Conservation (phyloP, 2,113 vertebrate species). For the Macrotis lagotis region DNA sequence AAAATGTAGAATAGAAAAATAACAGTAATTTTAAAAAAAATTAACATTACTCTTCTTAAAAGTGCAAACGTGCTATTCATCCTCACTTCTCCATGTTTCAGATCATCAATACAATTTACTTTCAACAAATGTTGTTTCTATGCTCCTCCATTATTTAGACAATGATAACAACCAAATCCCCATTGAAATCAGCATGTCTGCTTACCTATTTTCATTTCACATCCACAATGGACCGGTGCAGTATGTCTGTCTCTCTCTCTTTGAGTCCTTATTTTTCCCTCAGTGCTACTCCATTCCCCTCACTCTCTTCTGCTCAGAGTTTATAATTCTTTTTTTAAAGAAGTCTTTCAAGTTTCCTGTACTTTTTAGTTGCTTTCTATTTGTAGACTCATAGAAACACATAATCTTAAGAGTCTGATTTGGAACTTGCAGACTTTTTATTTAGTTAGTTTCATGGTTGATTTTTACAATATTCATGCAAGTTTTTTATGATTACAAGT, state of each 20-base stretch:
- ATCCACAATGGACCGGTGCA: not conserved
- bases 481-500: not conserved
- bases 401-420: not conserved
- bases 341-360: not conserved
- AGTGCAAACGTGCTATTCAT: not conserved
- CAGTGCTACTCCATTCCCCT: not conserved
- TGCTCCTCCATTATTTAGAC: not conserved
- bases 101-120: not conserved
- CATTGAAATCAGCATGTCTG: not conserved
- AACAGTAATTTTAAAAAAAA: slow-evolving; percentile 36
- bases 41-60: slow-evolving; percentile 25
- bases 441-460: not conserved
- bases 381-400: not conserved
- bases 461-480: not conserved
- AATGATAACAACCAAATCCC: not conserved
- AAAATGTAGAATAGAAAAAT: not conserved
- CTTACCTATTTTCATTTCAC: not conserved
- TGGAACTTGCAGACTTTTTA: not conserved
- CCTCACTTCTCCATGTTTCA: not conserved
- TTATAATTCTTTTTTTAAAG: not conserved
- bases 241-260: rapidly evolving
- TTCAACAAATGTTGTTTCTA: not conserved
- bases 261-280: not conserved
- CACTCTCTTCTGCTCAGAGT: not conserved
- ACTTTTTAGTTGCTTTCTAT: not conserved